Evolutionary conservation across 1,140 invertebrate species (phyloP), one percentile per base, ranked within the genome.

Genomic region (Metaphire vulgaris): DNA sequence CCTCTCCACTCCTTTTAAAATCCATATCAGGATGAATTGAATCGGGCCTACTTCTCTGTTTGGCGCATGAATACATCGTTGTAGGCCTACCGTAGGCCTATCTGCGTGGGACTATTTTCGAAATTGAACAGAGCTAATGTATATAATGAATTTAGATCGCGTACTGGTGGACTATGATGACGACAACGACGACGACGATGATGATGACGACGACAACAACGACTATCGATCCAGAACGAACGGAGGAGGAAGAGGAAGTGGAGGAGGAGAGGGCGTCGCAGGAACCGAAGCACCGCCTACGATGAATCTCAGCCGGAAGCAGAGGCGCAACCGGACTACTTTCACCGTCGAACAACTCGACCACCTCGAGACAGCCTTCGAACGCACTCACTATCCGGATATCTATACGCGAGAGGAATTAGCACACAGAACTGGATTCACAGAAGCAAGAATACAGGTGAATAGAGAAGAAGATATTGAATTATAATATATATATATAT

Each of bases 391-490:
- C 0, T 98, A 99, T 85, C 96, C 96, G 0, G 96, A 98, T 86
- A 96, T 99, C 1, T 99, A 98, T 84, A 96, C 95, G 0, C 87
- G 96, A 66, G 96, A 98, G 85, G 96, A 98, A 85, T 84, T 98
- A 64, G 96, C 96, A 1, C 95, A 96, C 90, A 90, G 92, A 81
- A 94, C 96, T 6, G 91, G 91, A 77, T 87, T 97, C 33, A 95
- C 92, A 69, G 95, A 97, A 87, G 94, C 94, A 0, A 89, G 94
- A 86, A 94, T 97, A 1, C 95, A 97, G 90, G 93, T 96, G 95
- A 96, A 31, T 26, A 1, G 1, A n/a, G 26, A 15, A 26, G 14
- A 15, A 26, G 56, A 15, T 14, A 65, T 65, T 65, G 56, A 26
- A 15, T 65, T 14, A 26, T 65, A 15, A 26, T 65, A 15, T 65